Conservation (phyloP, 2,113 vertebrate genomes). For the Oophaga pumilio region DNA sequence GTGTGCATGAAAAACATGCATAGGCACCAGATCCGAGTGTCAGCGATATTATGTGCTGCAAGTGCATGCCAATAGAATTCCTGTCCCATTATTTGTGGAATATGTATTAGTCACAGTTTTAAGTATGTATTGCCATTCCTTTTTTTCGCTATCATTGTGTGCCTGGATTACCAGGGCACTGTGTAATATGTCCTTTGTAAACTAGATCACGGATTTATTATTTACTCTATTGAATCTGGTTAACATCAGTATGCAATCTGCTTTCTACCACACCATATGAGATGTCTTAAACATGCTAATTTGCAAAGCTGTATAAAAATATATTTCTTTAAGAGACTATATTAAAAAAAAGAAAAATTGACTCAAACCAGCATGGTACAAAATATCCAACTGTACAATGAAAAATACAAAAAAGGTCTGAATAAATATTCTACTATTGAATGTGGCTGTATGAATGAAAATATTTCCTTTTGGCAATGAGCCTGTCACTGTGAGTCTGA, state of each 20-base stretch:
- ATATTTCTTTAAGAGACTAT: constrained; percentile 33
- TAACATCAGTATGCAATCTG: constrained; percentile 28
- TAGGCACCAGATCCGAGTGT: constrained; percentile 68
- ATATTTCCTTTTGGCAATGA: constrained; percentile 17
- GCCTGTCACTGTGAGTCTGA: constrained; percentile 68
- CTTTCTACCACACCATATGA: neutral
- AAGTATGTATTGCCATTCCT: fast-evolving
- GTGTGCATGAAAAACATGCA: constrained; percentile 70
- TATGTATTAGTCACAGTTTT: constrained; percentile 19
- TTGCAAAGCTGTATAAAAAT: constrained; percentile 19
- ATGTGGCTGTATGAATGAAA: constrained; percentile 47
- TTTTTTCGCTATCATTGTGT: neutral
- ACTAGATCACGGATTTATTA: neutral
- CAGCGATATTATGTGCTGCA: constrained; percentile 72
- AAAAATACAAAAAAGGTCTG: constrained; percentile 51
- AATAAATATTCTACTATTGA: neutral
- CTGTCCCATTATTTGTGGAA: constrained; percentile 31
- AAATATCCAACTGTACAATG: constrained; percentile 8
- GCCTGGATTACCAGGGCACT: neutral
- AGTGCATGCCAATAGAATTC: constrained; percentile 74
- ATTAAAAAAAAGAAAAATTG: neutral
- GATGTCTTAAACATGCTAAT: constrained; percentile 3
- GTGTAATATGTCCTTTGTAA: neutral
- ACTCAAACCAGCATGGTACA: constrained; percentile 6
- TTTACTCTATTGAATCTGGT: constrained; percentile 7